Evolutionary conservation across 2,797 vertebrate genomes (phyloP).

Genomic region (Cercopithecus mitis): DNA sequence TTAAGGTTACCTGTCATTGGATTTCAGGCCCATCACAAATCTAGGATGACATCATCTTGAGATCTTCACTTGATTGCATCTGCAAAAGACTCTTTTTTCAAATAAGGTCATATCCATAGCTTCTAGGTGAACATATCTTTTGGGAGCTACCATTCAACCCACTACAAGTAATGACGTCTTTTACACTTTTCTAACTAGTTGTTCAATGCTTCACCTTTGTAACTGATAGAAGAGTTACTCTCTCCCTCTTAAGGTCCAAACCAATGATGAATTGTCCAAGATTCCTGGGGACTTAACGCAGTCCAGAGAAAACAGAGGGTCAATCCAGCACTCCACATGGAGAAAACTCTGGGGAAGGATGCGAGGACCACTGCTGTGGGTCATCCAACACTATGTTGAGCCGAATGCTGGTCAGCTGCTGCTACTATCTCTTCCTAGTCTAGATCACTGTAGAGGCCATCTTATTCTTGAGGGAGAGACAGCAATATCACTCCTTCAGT

Average conservation of each 20-base stretch:
- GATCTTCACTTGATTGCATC: not conserved
- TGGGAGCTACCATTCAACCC: not conserved
- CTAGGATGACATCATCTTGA: not conserved
- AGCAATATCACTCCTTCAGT: not conserved
- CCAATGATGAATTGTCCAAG: not conserved
- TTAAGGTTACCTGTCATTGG: not conserved
- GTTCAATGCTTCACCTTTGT: not conserved
- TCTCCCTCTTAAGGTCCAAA: not conserved
- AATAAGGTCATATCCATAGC: not conserved
- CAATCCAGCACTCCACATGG: not conserved
- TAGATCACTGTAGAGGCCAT: not conserved
- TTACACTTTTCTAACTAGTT: not conserved
- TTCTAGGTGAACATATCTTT: not conserved
- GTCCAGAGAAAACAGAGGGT: not conserved
- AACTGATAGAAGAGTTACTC: not conserved
- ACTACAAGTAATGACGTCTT: not conserved
- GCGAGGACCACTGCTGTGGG: fast-evolving
- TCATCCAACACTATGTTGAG: not conserved
- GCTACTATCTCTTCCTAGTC: too few species aligned
- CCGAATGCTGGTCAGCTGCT: fast-evolving
- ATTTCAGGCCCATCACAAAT: not conserved
- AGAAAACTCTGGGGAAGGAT: not conserved
- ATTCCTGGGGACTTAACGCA: not conserved
- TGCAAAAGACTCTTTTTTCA: not conserved
- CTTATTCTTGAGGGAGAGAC: too few species aligned